These are phyloP conservation scores for Aporophyla lueneburgensis DNA, from an alignment of 2,888 invertebrate genomes.

Conservation along the genomic window DNA sequence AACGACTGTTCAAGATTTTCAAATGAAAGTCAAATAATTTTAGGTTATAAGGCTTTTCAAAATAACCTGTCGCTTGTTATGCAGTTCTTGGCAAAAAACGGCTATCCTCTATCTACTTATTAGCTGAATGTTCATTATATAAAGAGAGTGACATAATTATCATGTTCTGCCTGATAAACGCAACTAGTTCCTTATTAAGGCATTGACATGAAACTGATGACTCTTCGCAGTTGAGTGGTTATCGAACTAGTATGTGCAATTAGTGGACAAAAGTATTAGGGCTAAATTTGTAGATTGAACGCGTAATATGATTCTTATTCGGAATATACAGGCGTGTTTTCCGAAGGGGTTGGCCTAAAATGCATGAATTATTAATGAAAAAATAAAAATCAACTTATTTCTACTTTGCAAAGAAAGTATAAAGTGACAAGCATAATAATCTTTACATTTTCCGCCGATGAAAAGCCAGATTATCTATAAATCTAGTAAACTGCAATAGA, in stretches of 20 bases:
- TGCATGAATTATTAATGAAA: not conserved
- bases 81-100: not conserved
- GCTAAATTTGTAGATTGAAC: too few species aligned
- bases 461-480: not conserved
- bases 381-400: too few species aligned
- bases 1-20: too few species aligned
- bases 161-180: not conserved
- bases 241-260: not conserved
- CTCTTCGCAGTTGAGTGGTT: not conserved
- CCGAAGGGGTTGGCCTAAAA: not conserved
- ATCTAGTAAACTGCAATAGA: not conserved
- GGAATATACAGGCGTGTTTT: too few species aligned
- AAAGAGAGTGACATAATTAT: not conserved
- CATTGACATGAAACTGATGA: not conserved
- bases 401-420: not conserved
- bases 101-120: not conserved
- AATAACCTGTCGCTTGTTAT: not conserved
- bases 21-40: not conserved
- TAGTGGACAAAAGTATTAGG: too few species aligned
- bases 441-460: not conserved
- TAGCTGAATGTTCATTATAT: not conserved
- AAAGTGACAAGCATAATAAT: not conserved
- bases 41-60: not conserved
- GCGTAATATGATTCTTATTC: too few species aligned
- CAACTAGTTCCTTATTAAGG: not conserved